Base-by-base conservation (phyloP, 2,113 vertebrate genomes). In the Stegastes partitus region DNA sequence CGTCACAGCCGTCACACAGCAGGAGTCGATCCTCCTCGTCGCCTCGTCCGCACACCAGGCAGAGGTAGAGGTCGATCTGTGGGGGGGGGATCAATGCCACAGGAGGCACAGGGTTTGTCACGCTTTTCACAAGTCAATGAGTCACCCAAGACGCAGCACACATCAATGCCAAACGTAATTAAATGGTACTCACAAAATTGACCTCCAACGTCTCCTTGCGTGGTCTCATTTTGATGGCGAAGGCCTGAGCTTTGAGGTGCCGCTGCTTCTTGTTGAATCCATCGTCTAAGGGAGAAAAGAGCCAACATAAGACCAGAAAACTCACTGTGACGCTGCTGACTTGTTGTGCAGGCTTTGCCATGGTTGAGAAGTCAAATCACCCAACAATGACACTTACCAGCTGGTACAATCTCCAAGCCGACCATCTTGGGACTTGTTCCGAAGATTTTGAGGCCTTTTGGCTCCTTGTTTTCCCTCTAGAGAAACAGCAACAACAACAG, bases 221-320 rank as follows among this genome's bases (percentile, higher is more conserved):
- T 44, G 97, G 97, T 82, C 96, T 95, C 97, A 99, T 99, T 91
- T 99, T 98, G 92, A 99, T 97, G 64, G 96, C 97, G 66, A 99
- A 99, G 0, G 96, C 96, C 50, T 98, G 97, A 51, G 97, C 96
- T 86, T 96, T 96, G 79, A 95, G 94, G 87, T 96, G 92, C 18
- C 94, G 87, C 72, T 95, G 95, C 59, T 91, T 95, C 82, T 92
- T 95, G 74, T 80, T 92, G 81, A 91, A 94, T 37, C 90, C 89
- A 1, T 95, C 94, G 42, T 95, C 95, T 95, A 19, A 21, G 1
- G 14, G 3, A 37, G 65, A 39, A 5, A 0, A 10, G 2, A 19
- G 3, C 2, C 5, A 2, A 3, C 0, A 10, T 28, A 1, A 56
- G 2, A 21, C 26, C 3, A 68, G 2, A 45, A 59, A 63, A 10